These are phyloP conservation scores for Idaea straminata DNA, from an alignment of 2,888 invertebrate genomes.

Conservation along the genomic window DNA sequence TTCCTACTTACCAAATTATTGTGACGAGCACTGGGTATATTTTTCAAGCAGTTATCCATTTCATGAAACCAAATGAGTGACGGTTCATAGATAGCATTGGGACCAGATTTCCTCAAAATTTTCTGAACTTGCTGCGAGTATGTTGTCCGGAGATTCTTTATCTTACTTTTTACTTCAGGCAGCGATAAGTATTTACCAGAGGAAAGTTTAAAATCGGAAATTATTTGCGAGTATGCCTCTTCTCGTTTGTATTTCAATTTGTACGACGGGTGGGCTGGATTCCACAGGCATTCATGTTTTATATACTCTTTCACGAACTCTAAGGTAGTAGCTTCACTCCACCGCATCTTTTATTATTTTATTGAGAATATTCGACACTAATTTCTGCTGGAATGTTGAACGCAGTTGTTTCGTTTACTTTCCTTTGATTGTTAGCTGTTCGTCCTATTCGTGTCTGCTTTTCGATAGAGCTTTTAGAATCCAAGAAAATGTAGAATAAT, in stretches of 20 bases:
- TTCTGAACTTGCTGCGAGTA: slow-evolving; percentile 72
- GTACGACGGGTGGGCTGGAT: slow-evolving; percentile 61
- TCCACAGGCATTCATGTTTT: slow-evolving; percentile 74
- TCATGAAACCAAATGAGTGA: slow-evolving; percentile 67
- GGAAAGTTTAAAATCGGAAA: slow-evolving; percentile 49
- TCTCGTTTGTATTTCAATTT: slow-evolving; percentile 60
- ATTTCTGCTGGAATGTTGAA: not conserved
- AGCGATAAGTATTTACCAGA: slow-evolving; percentile 51
- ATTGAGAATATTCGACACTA: too few relatives aligned
- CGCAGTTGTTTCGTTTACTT: not conserved
- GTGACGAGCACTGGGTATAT: slow-evolving; percentile 42
- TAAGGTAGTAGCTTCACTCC: slow-evolving; percentile 70
- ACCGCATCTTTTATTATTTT: slow-evolving; percentile 49
- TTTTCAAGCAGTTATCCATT: slow-evolving; percentile 65
- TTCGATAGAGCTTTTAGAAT: too few relatives aligned
- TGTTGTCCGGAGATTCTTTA: slow-evolving; percentile 72
- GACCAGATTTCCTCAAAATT: slow-evolving; percentile 62
- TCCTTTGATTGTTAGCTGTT: too few relatives aligned
- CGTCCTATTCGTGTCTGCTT: too few relatives aligned
- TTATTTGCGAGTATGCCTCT: slow-evolving; percentile 57
- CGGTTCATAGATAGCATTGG: slow-evolving; percentile 59
- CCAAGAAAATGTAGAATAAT: too few relatives aligned
- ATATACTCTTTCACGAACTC: slow-evolving; percentile 74
- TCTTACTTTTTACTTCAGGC: slow-evolving; percentile 71
- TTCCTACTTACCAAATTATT: slow-evolving; percentile 22